Conservation (phyloP, 2,888 invertebrate species). For the Agrotis exclamationis region DNA sequence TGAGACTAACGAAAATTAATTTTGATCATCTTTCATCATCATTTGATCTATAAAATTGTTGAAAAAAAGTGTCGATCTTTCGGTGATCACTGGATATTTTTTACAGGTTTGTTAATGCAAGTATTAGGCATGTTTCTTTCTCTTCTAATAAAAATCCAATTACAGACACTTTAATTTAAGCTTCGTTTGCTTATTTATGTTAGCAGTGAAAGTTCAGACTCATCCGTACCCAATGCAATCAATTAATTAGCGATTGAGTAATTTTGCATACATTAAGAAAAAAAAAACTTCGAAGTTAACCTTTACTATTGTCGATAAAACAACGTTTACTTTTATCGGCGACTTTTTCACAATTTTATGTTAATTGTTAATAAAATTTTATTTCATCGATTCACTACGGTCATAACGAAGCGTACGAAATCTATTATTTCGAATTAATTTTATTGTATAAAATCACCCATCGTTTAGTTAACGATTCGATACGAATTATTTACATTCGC, state of each 20-base stretch:
- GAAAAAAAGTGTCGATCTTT: too few relatives aligned
- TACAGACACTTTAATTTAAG: too few relatives aligned
- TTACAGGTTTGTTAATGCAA: too few relatives aligned
- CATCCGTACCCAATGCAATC: neutral
- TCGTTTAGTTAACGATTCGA: slow-evolving; percentile 76
- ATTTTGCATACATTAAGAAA: slow-evolving; percentile 1
- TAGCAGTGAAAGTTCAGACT: neutral
- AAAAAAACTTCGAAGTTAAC: slow-evolving; percentile 13
- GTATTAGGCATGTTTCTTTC: too few relatives aligned
- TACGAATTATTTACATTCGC: slow-evolving; percentile 69
- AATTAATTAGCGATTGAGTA: slow-evolving; percentile 18
- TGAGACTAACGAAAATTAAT: too few relatives aligned
- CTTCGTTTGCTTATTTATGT: too few relatives aligned
- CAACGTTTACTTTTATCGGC: slow-evolving; percentile 54
- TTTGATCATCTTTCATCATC: too few relatives aligned
- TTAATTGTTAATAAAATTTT: slow-evolving; percentile 63
- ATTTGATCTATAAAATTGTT: too few relatives aligned
- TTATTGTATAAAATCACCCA: slow-evolving; percentile 74
- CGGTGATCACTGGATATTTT: too few relatives aligned
- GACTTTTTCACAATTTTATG: slow-evolving; percentile 58
- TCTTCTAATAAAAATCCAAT: too few relatives aligned
- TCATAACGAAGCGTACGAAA: slow-evolving; percentile 66
- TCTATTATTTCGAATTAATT: slow-evolving; percentile 71
- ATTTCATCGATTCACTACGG: slow-evolving; percentile 65
- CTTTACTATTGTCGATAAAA: slow-evolving; percentile 23